A percentile compares a stretch with the other conserved stretches of the same genome.
Evolutionary conservation across 2,888 invertebrate species (phyloP).

Genomic region (Incurvaria masculella): DNA sequence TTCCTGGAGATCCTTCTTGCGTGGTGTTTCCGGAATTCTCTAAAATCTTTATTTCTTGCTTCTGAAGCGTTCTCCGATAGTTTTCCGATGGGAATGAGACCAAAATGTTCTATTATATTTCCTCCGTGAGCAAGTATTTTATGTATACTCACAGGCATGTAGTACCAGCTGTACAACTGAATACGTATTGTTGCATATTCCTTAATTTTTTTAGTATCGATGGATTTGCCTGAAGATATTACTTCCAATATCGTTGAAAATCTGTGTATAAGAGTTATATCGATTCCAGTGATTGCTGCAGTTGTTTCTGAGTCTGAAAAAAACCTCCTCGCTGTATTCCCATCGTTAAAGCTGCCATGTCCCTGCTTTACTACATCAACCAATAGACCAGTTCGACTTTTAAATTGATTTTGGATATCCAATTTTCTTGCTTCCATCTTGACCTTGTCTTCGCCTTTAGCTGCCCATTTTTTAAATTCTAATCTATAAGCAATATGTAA

Average conservation of each 20-base stretch:
- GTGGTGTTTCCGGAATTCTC: too few relatives aligned
- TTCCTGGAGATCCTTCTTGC: too few relatives aligned
- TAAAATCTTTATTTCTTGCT: too few relatives aligned
- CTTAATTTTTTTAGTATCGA: neutral
- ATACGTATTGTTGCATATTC: too few relatives aligned
- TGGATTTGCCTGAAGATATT: neutral
- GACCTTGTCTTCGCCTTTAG: neutral
- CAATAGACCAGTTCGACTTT: neutral
- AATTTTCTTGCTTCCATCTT: slow-evolving; percentile 1
- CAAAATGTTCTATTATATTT: too few relatives aligned
- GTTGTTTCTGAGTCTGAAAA: neutral
- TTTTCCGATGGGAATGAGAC: too few relatives aligned
- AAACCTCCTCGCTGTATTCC: slow-evolving; percentile 1
- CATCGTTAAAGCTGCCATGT: neutral
- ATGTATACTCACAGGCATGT: too few relatives aligned
- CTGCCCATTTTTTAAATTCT: too few relatives aligned
- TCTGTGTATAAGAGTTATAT: neutral
- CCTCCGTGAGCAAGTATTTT: too few relatives aligned
- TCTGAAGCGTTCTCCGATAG: too few relatives aligned
- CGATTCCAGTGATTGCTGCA: neutral
- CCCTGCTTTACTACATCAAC: slow-evolving; percentile 2
- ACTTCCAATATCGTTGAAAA: neutral
- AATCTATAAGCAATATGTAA: too few relatives aligned
- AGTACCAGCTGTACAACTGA: too few relatives aligned
- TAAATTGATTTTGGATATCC: slow-evolving; percentile 1